Conservation (phyloP, 2,888 invertebrate species). For the Liposcelis brunnea region DNA sequence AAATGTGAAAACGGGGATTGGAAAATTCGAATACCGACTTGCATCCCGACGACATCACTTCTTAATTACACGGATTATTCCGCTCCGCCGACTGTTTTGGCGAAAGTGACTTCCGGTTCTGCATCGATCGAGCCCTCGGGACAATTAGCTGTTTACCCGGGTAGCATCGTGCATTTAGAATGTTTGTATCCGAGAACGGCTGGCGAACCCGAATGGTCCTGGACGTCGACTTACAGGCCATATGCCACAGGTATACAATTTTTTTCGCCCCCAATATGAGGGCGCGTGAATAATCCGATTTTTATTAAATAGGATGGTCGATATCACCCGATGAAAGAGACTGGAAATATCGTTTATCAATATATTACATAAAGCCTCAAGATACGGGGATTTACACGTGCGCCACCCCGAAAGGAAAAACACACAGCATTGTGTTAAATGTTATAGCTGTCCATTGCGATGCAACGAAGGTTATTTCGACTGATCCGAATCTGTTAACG, state of each 20-base stretch:
- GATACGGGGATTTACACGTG: constrained; percentile 75
- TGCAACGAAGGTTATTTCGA: constrained; percentile 18
- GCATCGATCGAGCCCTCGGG: constrained; percentile 65
- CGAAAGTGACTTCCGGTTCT: constrained; percentile 58
- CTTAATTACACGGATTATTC: constrained; percentile 81
- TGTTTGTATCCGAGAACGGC: constrained; percentile 58
- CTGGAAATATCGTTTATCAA: constrained; percentile 62
- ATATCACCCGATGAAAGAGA: constrained; percentile 55
- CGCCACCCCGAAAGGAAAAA: constrained; percentile 61
- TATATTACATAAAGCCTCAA: constrained; percentile 64
- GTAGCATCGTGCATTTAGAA: constrained; percentile 62
- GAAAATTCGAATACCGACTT: constrained; percentile 60
- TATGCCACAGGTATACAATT: constrained; percentile 55
- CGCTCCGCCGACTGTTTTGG: constrained; percentile 56
- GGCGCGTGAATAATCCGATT: no score
- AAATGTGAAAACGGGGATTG: constrained; percentile 70
- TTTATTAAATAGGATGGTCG: constrained; percentile 45
- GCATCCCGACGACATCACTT: constrained; percentile 69
- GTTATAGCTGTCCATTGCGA: constrained; percentile 41
- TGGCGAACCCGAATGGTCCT: constrained; percentile 76
- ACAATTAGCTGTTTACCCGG: constrained; percentile 61
- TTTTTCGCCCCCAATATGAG: no score
- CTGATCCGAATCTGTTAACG: constrained; percentile 39
- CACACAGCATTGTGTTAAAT: constrained; percentile 52
- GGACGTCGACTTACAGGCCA: constrained; percentile 64